Conservation (phyloP, 2,797 vertebrate genomes). For the Chaenodraco wilsoni region DNA sequence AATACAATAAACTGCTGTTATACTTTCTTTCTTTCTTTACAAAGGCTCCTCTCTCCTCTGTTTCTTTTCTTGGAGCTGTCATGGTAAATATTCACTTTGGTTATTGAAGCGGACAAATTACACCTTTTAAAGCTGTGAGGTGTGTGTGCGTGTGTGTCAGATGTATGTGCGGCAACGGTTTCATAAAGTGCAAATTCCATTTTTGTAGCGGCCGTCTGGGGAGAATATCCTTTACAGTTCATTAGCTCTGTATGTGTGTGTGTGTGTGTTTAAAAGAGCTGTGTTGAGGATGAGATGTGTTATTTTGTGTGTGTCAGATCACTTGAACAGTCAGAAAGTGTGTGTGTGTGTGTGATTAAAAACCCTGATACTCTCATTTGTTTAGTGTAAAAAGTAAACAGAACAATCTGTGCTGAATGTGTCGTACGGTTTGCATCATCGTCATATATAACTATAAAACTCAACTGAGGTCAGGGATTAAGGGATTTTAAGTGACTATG, state of each 20-base stretch:
- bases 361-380: conserved; percentile 1
- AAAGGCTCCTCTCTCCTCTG: conserved; percentile 20
- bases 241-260: conserved; percentile 45
- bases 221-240: conserved; percentile 70
- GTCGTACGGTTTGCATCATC: neutral
- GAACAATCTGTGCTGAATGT: neutral
- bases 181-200: conserved; percentile 75
- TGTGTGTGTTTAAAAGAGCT: too few species aligned
- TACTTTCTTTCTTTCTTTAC: conserved; percentile 19
- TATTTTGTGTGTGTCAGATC: conserved; percentile 9
- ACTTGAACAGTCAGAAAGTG: conserved; percentile 30
- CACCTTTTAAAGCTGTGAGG: conserved; percentile 63
- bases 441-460: neutral
- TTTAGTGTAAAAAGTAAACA: conserved; percentile 1
- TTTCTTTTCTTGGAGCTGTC: conserved; percentile 61
- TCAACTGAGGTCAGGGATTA: neutral
- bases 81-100: conserved; percentile 65
- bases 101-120: conserved; percentile 70
- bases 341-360: conserved; percentile 11
- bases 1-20: neutral
- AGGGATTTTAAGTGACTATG: neutral
- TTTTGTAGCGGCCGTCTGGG: conserved; percentile 59
- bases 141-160: conserved; percentile 42
- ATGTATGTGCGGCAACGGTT: conserved; percentile 42
- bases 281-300: too few species aligned